These are phyloP conservation scores for Mustela nigripes DNA, from an alignment of 2,113 vertebrate species.

Conservation along the genomic window DNA sequence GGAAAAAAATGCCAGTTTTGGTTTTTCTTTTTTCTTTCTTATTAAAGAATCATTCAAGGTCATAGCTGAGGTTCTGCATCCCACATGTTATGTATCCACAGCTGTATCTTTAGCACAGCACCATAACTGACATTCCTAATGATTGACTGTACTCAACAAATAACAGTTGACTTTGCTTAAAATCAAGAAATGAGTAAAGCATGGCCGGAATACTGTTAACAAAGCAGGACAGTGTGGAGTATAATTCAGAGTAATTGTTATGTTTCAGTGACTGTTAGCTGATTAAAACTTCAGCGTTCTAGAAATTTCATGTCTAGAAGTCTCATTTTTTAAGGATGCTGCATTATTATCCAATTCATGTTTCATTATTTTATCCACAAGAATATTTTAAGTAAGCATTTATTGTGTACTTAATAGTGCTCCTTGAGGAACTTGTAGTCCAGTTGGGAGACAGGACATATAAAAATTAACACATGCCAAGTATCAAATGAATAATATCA, in stretches of 20 bases:
- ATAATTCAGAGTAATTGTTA: constrained; percentile 26
- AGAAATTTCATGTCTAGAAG: constrained; percentile 28
- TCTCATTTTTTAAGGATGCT: constrained; percentile 20
- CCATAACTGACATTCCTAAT: constrained; percentile 6
- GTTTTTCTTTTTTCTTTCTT: neutral
- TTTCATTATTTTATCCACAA: neutral
- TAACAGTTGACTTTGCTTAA: constrained; percentile 20
- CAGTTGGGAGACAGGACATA: neutral
- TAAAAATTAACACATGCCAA: neutral
- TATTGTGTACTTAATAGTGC: neutral
- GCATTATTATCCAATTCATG: neutral
- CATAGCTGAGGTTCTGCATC: neutral
- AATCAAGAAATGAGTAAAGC: neutral
- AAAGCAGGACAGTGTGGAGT: neutral
- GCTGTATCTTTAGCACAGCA: neutral
- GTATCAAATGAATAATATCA: neutral
- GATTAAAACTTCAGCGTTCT: neutral
- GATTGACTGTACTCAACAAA: neutral
- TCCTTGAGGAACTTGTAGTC: neutral
- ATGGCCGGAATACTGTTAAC: neutral
- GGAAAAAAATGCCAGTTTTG: neutral
- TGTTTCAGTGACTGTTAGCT: constrained; percentile 34
- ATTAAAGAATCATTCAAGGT: neutral
- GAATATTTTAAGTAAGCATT: constrained; percentile 11
- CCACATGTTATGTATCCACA: neutral